Evolutionary conservation across 2,113 vertebrate species (phyloP), one percentile per base, ranked within the genome.

Genomic region (Cyanoramphus novaezelandiae): DNA sequence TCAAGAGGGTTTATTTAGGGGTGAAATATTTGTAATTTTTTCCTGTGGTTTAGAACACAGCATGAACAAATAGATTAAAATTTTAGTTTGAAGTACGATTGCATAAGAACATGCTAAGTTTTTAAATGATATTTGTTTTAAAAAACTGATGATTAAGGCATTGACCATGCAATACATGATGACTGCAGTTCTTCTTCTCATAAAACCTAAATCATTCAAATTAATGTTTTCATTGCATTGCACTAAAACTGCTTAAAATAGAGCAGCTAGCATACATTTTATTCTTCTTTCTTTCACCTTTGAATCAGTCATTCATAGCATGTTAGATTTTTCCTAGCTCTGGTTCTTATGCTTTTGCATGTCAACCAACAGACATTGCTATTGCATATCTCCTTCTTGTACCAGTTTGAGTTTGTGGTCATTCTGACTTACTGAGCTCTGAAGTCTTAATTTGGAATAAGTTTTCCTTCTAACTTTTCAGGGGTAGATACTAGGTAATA

Each of bases 1-100:
- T 70, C 53, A 60, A 52, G 43, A 91, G 7, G 5, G 7, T 67
- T 37, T 7, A 62, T 59, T 68, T 94, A 41, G 19, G 47, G 19
- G 25, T 95, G 52, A 44, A 55, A 31, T 82, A 64, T 94, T 70
- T 89, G 23, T 67, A 6, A 69, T 57, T 91, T 88, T 16, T 64
- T 96, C 20, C 83, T 92, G 9, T 76, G 13, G 19, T 95, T 91
- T 90, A 65, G 60, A 95, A 70, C 47, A 27, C 39, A 70, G 11
- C 27, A 23, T 89, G 64, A 53, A 91, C 24, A 25, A 81, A 31
- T 21, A 46, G 24, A 7, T 89, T 95, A 24, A 29, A 79, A 55
- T 76, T 93, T 88, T 9, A 63, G 43, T 92, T 82, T 33, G 29
- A 90, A 43, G 7, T 83, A 88, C 63, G 6, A 69, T 94, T 88